A percentile compares a stretch with the other conserved stretches of the same genome.
Conservation (phyloP, 2,888 invertebrate genomes). For the Alloscopus bannaensis region DNA sequence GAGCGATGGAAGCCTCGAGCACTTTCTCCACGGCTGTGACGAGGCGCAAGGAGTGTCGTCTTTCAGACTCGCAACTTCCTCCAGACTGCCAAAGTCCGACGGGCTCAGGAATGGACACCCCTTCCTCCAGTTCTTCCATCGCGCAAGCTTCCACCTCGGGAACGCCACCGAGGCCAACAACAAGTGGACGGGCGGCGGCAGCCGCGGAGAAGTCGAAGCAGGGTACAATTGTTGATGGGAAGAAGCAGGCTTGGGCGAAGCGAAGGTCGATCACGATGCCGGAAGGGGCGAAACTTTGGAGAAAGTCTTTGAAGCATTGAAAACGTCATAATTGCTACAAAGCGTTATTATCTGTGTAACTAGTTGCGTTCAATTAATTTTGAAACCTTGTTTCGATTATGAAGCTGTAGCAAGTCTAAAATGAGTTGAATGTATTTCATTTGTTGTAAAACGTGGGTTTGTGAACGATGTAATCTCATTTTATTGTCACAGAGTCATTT, state of each 20-base stretch:
- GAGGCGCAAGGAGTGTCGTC: constrained; percentile 65
- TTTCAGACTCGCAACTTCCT: constrained; percentile 69
- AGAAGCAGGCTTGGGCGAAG: constrained; percentile 72
- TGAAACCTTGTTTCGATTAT: too few relatives aligned
- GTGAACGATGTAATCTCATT: too few relatives aligned
- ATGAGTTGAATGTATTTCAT: too few relatives aligned
- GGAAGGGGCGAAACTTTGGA: constrained; percentile 71
- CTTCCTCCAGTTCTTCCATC: constrained; percentile 49
- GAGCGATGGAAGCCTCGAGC: constrained; percentile 82
- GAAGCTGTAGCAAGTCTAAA: too few relatives aligned
- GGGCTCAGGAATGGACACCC: constrained; percentile 41
- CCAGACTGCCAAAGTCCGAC: constrained; percentile 61
- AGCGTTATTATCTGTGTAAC: too few relatives aligned
- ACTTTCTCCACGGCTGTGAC: constrained; percentile 70
- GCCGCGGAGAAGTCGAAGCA: constrained; percentile 21
- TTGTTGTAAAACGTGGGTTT: too few relatives aligned
- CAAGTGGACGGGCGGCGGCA: constrained; percentile 6
- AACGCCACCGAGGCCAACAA: constrained; percentile 28
- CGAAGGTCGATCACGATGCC: constrained; percentile 72
- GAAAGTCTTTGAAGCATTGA: constrained; percentile 61
- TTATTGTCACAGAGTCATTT: too few relatives aligned
- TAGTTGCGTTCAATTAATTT: too few relatives aligned
- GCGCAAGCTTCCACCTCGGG: constrained; percentile 34
- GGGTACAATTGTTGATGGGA: constrained; percentile 57
- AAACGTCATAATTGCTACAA: constrained; percentile 21